A percentile compares a stretch with the other conserved stretches of the same genome.
These are phyloP conservation scores for Acronicta alni DNA, from an alignment of 2,888 invertebrate genomes.

Conservation along the genomic window DNA sequence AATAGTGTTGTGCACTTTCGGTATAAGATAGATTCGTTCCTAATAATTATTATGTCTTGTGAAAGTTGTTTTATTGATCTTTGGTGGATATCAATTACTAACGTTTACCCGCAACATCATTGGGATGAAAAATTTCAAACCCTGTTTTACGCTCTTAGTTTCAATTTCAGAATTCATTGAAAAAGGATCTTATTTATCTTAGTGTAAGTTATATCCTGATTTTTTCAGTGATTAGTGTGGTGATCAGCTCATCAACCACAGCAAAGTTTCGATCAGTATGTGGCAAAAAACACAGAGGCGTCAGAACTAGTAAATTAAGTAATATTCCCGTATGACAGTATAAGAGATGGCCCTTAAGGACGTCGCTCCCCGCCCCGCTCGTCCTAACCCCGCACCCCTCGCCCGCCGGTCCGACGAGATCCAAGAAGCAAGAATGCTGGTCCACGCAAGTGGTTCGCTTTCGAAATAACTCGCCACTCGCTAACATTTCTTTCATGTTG, in stretches of 20 bases:
- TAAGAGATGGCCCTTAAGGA: slow-evolving; percentile 54
- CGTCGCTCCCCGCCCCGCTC: slow-evolving; percentile 25
- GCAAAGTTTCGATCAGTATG: no score
- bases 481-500: slow-evolving; percentile 70
- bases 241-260: no score
- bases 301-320: no score
- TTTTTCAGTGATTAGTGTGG: no score
- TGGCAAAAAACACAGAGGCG: no score
- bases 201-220: no score
- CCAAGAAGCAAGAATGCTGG: slow-evolving; percentile 83
- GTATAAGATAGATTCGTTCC: neutral
- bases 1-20: slow-evolving; percentile 7
- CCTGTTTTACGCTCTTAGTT: neutral
- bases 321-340: slow-evolving; percentile 19
- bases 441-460: slow-evolving; percentile 76
- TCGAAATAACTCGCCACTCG: slow-evolving; percentile 78
- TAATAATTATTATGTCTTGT: neutral
- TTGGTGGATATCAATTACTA: neutral
- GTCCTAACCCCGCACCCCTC: slow-evolving; percentile 50
- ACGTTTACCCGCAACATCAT: neutral
- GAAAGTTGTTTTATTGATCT: slow-evolving; percentile 14
- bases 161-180: neutral
- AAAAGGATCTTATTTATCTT: neutral
- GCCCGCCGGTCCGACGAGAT: slow-evolving; percentile 82
- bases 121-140: neutral